Conservation (phyloP, 2,113 vertebrate genomes). For the Corapipo altera region DNA sequence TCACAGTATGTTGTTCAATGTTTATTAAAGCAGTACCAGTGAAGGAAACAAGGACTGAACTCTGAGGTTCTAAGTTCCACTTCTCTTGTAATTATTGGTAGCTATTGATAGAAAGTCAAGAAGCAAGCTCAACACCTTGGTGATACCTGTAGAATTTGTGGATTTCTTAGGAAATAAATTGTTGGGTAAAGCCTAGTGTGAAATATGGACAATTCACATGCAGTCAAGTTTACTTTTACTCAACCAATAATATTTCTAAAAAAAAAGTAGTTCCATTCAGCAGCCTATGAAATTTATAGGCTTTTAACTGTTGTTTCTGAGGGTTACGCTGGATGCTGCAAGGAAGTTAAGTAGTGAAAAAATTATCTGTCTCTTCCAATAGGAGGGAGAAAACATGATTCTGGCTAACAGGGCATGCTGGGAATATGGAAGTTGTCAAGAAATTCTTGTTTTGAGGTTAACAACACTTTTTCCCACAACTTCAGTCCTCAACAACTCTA, state of each 20-base stretch:
- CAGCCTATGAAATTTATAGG: not conserved
- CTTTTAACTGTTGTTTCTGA: slow-evolving; percentile 14
- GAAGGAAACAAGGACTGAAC: not conserved
- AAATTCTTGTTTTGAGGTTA: not conserved
- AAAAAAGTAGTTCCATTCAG: not conserved
- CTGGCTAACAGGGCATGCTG: slow-evolving; percentile 8
- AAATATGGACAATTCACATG: not conserved
- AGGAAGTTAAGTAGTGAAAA: not conserved
- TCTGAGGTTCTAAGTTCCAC: not conserved
- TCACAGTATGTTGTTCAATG: not conserved
- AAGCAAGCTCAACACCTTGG: not conserved
- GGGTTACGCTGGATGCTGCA: not conserved
- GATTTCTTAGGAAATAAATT: not conserved
- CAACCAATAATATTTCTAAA: not conserved
- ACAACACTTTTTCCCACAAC: not conserved
- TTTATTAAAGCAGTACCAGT: not conserved
- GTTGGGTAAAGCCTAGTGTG: not conserved
- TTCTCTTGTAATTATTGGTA: slow-evolving; percentile 2
- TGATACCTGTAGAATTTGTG: not conserved
- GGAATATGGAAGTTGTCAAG: slow-evolving; percentile 35
- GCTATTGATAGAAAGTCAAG: not conserved
- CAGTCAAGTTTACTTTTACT: not conserved
- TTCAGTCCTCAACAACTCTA: not conserved
- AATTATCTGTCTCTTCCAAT: not conserved
- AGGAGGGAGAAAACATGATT: slow-evolving; percentile 7